phyloP scores from a whole-genome alignment of 2,797 vertebrate genomes.

The Merluccius polli region DNA sequence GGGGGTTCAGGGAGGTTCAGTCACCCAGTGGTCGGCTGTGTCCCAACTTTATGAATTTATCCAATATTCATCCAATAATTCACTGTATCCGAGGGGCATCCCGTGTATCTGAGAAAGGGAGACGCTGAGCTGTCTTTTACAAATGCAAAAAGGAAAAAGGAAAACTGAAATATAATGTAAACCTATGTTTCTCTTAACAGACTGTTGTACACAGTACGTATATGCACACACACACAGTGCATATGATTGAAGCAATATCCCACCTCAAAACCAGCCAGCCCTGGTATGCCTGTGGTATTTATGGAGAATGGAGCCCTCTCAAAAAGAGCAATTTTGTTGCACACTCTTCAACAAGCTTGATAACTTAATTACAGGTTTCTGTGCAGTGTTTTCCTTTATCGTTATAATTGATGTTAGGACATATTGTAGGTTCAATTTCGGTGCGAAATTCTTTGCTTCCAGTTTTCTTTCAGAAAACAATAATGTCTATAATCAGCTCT shows the following conservation, averaged over 20 bases:
- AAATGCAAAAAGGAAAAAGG: not conserved
- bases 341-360: not conserved
- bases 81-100: not conserved
- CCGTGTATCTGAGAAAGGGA: not conserved
- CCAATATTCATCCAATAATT: not conserved
- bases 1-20: not conserved
- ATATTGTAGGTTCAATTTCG: not conserved
- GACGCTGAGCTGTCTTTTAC: not conserved
- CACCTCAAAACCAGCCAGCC: not conserved
- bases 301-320: not conserved
- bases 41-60: not conserved
- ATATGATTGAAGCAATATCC: not conserved
- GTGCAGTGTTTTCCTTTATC: not conserved
- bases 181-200: not conserved
- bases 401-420: not conserved
- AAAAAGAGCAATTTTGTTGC: not conserved
- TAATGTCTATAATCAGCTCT: slow-evolving; percentile 1
- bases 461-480: not conserved
- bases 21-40: not conserved
- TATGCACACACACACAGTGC: not conserved
- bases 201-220: not conserved
- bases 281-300: not conserved
- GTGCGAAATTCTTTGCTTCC: not conserved
- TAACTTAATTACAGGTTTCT: not conserved
- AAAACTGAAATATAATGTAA: not conserved